Conservation (phyloP, 2,888 invertebrate genomes). For the Argyresthia albistria region DNA sequence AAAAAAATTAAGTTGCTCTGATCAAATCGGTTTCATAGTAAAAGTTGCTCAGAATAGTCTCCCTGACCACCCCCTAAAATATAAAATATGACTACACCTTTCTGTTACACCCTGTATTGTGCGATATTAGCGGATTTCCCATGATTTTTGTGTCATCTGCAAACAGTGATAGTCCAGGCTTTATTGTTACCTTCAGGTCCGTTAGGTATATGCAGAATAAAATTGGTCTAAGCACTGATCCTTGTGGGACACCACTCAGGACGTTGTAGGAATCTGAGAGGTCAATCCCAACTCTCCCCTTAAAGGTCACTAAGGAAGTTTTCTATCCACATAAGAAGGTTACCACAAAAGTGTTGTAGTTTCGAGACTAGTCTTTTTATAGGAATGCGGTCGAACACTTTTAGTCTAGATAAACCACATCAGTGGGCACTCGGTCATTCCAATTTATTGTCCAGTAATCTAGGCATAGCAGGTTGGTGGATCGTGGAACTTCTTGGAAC, state of each 20-base stretch:
- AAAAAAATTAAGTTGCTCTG: too few species aligned
- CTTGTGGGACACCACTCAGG: conserved; percentile 3
- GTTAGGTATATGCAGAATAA: background rate
- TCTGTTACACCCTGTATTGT: too few species aligned
- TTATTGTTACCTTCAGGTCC: background rate
- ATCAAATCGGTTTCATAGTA: too few species aligned
- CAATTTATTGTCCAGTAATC: conserved; percentile 4
- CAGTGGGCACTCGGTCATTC: background rate
- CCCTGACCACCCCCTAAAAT: too few species aligned
- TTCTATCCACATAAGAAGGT: conserved; percentile 3
- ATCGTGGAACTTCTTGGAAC: background rate
- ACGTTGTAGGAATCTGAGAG: background rate
- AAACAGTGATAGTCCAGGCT: background rate
- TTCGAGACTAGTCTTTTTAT: conserved; percentile 1
- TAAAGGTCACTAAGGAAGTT: conserved; percentile 1
- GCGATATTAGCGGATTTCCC: background rate
- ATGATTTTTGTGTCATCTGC: background rate
- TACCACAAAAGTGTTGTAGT: background rate
- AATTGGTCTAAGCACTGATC: conserved; percentile 3
- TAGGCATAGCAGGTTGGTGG: conserved; percentile 3
- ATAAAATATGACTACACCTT: too few species aligned
- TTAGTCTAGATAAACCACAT: conserved; percentile 3
- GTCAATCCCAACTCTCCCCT: background rate
- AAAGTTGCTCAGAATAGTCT: too few species aligned
- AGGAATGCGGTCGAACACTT: conserved; percentile 2